A percentile compares a stretch with the other conserved stretches of the same genome.
phyloP scores from a whole-genome alignment of 2,113 vertebrate species.

The Rallus limicola region DNA sequence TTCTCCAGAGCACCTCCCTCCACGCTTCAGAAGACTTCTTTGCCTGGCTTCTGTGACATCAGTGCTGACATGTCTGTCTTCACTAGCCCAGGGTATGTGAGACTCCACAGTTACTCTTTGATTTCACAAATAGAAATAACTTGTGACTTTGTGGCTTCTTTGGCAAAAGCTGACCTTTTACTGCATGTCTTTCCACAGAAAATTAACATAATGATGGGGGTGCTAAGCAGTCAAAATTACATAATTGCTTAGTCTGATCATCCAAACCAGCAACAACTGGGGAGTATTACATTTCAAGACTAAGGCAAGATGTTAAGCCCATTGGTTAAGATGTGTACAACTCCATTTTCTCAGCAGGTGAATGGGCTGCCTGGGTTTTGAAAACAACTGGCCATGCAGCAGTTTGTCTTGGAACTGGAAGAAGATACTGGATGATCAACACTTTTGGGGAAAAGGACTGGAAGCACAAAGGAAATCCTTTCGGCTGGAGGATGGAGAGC shows the following conservation, averaged over 20 bases:
- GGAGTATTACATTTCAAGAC: background rate
- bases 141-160: background rate
- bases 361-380: background rate
- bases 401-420: background rate
- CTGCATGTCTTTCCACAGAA: background rate
- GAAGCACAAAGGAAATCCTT: background rate
- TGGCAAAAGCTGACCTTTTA: background rate
- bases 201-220: background rate
- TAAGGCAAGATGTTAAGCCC: background rate
- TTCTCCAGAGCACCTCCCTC: background rate
- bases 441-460: background rate
- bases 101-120: background rate
- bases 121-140: background rate
- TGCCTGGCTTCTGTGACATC: background rate
- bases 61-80: background rate
- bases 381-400: background rate
- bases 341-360: background rate
- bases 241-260: background rate
- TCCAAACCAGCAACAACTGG: background rate
- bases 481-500: background rate
- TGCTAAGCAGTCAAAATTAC: background rate
- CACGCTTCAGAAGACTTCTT: background rate
- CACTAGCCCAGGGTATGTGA: fast-evolving
- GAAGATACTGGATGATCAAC: background rate
- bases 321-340: background rate